Percentiles rank a stretch among this genome's conserved stretches.
Conservation (phyloP, 1,140 invertebrate species). For the Radopholus similis region DNA sequence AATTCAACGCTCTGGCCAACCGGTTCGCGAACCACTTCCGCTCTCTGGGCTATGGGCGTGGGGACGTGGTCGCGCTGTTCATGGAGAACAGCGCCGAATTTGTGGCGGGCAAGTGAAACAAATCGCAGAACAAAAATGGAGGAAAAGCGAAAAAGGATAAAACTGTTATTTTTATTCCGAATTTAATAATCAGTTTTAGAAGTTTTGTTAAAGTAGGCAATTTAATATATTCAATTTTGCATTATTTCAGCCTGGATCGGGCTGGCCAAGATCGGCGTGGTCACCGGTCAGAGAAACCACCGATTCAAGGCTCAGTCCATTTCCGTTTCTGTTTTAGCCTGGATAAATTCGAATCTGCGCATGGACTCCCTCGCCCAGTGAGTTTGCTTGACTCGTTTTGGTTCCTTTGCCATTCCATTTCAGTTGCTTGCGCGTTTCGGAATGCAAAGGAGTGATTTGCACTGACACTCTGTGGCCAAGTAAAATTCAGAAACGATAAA, state of each 20-base stretch:
- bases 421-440: slow-evolving; percentile 28
- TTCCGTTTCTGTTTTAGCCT: slow-evolving; percentile 74
- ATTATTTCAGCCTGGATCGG: slow-evolving; percentile 51
- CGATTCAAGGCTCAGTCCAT: slow-evolving; percentile 3
- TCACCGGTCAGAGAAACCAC: slow-evolving; percentile 13
- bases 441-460: slow-evolving; percentile 40
- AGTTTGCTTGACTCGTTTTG: not conserved
- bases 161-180: not conserved
- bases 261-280: slow-evolving; percentile 61
- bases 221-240: not conserved
- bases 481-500: slow-evolving; percentile 20
- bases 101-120: slow-evolving; percentile 42
- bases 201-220: not conserved
- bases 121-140: too few species aligned
- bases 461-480: slow-evolving; percentile 27
- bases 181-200: not conserved
- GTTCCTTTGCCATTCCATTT: not conserved
- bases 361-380: slow-evolving; percentile 73
- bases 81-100: slow-evolving; percentile 70
- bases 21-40: slow-evolving; percentile 55
- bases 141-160: too few species aligned
- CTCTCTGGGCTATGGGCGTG: slow-evolving; percentile 68
- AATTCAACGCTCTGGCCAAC: slow-evolving; percentile 53
- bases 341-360: slow-evolving; percentile 81
- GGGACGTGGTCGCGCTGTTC: slow-evolving; percentile 77